Evolutionary conservation across 1,140 invertebrate species (phyloP).

Genomic region (Chlorops oryzae): DNA sequence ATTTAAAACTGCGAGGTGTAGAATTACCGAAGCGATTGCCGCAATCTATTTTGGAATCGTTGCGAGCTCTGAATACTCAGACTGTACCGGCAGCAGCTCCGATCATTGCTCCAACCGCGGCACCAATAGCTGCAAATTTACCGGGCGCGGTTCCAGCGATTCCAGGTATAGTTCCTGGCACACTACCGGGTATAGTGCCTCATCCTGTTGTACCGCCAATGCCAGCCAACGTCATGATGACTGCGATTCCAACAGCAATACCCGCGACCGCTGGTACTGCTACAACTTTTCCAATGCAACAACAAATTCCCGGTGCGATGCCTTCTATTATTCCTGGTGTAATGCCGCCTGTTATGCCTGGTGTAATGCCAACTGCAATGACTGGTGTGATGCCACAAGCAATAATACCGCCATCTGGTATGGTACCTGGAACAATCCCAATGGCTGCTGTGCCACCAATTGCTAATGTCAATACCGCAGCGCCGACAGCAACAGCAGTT

Average conservation of each 20-base stretch:
- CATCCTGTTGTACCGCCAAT: slow-evolving; percentile 13
- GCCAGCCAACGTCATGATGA: too few species aligned
- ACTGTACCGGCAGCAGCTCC: slow-evolving; percentile 20
- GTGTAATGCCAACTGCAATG: slow-evolving; percentile 14
- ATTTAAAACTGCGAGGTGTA: slow-evolving; percentile 84
- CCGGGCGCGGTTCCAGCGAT: slow-evolving; percentile 13
- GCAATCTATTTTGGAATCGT: slow-evolving; percentile 61
- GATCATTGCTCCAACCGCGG: slow-evolving; percentile 14
- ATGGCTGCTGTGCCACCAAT: slow-evolving; percentile 4
- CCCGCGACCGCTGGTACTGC: slow-evolving; percentile 12
- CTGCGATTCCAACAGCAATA: slow-evolving; percentile 14
- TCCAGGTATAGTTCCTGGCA: slow-evolving; percentile 13
- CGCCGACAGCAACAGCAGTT: neutral
- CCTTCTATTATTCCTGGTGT: slow-evolving; percentile 11
- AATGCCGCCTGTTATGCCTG: slow-evolving; percentile 14
- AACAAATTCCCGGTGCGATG: slow-evolving; percentile 15
- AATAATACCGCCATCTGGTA: slow-evolving; percentile 29
- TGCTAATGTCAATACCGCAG: neutral
- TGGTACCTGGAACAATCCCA: slow-evolving; percentile 7
- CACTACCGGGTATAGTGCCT: slow-evolving; percentile 15
- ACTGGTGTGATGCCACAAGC: slow-evolving; percentile 16
- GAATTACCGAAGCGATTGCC: slow-evolving; percentile 84
- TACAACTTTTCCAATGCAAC: slow-evolving; percentile 10
- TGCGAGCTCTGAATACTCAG: slow-evolving; percentile 48
- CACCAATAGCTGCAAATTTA: slow-evolving; percentile 9